Evolutionary conservation across 2,113 vertebrate genomes (phyloP).

Genomic region (Condylura cristata): DNA sequence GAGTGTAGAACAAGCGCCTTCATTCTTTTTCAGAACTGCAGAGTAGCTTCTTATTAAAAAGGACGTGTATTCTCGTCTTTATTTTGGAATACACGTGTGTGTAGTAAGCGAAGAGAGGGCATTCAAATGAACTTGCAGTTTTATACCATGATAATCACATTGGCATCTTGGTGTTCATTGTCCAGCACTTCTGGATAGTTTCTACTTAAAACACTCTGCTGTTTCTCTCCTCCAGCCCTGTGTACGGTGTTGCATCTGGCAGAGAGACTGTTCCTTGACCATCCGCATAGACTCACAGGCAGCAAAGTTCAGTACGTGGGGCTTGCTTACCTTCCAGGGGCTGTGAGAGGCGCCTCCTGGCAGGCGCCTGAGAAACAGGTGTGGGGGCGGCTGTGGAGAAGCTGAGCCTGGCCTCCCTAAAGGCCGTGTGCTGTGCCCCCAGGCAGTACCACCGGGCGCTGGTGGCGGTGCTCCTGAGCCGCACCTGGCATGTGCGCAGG

Average conservation of each 20-base stretch:
- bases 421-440: background rate
- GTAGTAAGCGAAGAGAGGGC: background rate
- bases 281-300: slow-evolving; percentile 90
- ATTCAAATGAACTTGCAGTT: background rate
- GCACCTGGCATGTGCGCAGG: slow-evolving; percentile 92
- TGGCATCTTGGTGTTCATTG: slow-evolving; percentile 15
- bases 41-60: background rate
- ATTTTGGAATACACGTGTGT: background rate
- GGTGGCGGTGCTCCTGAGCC: slow-evolving; percentile 90
- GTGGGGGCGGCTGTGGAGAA: background rate
- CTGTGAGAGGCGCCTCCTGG: background rate
- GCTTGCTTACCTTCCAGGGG: background rate
- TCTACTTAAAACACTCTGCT: background rate
- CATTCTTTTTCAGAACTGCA: background rate
- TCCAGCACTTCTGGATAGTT: background rate
- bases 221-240: slow-evolving; percentile 80
- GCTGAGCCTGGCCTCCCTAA: rapidly evolving
- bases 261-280: slow-evolving; percentile 95
- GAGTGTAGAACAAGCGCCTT: background rate
- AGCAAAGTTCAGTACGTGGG: slow-evolving; percentile 94
- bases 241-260: slow-evolving; percentile 92
- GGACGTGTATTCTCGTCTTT: background rate
- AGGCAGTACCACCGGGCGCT: slow-evolving; percentile 94
- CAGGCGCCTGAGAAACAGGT: background rate
- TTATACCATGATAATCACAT: background rate